A percentile compares a stretch with the other conserved stretches of the same genome.
These are phyloP conservation scores for Lucifuga dentata DNA, from an alignment of 2,113 vertebrate species.

Conservation along the genomic window DNA sequence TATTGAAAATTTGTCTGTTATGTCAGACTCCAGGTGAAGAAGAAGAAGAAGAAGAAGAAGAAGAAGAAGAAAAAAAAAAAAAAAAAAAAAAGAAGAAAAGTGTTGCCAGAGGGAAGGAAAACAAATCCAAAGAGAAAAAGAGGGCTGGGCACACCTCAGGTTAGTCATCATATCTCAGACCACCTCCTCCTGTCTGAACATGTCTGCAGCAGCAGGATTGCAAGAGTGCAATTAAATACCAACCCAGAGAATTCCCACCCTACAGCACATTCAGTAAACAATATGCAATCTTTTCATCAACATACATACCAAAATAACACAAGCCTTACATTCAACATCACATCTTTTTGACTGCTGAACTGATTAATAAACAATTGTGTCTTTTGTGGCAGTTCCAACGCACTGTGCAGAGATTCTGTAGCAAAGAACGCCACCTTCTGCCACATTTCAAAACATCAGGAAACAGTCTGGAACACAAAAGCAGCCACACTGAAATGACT, in stretches of 20 bases:
- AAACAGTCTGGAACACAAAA: too few relatives aligned
- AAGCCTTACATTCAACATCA: too few relatives aligned
- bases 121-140: background rate
- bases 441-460: background rate
- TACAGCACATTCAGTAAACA: too few relatives aligned
- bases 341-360: background rate
- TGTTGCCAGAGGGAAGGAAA: slow-evolving; percentile 36
- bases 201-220: slow-evolving; percentile 3
- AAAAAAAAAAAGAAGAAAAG: slow-evolving; percentile 18
- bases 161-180: slow-evolving; percentile 37
- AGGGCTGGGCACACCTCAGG: slow-evolving; percentile 1
- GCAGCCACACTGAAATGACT: too few relatives aligned
- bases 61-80: slow-evolving; percentile 26
- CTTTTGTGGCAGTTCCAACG: background rate
- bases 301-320: too few relatives aligned
- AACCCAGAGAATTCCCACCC: background rate
- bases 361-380: background rate
- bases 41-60: too few relatives aligned
- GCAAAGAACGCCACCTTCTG: slow-evolving; percentile 50
- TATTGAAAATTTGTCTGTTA: too few relatives aligned
- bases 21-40: background rate
- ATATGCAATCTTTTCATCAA: too few relatives aligned
- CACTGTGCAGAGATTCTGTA: background rate
- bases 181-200: slow-evolving; percentile 49
- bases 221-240: background rate